Evolutionary conservation across 2,797 vertebrate genomes (phyloP), one percentile per base, ranked within the genome.

Genomic region (Cichlasoma orientale): DNA sequence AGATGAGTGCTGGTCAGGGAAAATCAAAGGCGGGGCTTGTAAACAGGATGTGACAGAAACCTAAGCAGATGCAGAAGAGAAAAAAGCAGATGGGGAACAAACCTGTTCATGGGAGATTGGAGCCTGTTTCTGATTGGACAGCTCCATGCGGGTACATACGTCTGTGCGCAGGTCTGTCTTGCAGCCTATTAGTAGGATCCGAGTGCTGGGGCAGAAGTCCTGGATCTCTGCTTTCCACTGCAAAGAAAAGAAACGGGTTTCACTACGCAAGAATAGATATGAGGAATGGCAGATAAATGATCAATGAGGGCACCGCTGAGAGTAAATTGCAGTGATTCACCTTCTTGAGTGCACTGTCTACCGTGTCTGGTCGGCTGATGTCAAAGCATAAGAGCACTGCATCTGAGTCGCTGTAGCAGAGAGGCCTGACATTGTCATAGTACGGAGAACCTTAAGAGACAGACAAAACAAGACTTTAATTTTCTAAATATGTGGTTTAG

Each of bases 401-500:
- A 0, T 99, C 98, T 0, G 97, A 98, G 91, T 98, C 97, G 0
- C 97, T 99, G 93, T 99, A 99, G 96, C 98, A 99, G 21, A 99
- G 96, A 2, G 98, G 98, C 31, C 98, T 94, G 79, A 99, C 98
- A 0, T 99, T 99, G 93, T 99, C 97, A 0, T 99, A 99, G 92
- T 99, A 99, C 0, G 98, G 98, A 73, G 98, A 99, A 21, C 98
- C 98, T 99, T 73, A 19, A 38, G 5, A 3, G 33, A 63, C 23
- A 27, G n/a, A 13, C 12, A 47, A 5, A 70, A 27, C n/a, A 68
- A 50, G 61, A 50, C 44, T 1, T 31, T 50, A 29, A 31, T n/a
- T 50, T 68, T 50, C 44, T 50, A 47, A 68, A 68, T 29, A 50
- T 29, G 25, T 10, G 25, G 44, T 68, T 68, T 68, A 29, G 23